Evolutionary conservation across 2,113 vertebrate genomes (phyloP), one percentile per base, ranked within the genome.

Genomic region (Percina caprodes): DNA sequence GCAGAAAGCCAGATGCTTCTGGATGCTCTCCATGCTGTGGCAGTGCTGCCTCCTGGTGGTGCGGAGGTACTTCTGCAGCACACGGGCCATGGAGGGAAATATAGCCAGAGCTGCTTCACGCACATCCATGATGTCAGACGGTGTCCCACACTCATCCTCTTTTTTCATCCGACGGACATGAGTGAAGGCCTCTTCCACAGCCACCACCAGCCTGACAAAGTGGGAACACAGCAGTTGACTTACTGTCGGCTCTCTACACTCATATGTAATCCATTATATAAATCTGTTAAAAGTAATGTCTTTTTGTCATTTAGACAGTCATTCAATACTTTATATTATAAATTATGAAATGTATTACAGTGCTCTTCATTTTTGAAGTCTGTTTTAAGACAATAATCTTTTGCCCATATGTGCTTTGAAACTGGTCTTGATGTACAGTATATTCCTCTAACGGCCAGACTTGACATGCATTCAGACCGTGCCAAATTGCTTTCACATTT

Each of bases 21-120:
- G 95, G 89, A 99, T 99, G 92, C 96, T 98, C 93, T 99, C 98
- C 98, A 99, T 99, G 95, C 96, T 99, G 93, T 99, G 97, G 91
- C 96, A 98, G 91, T 99, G 97, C 61, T 99, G 97, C 95, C 98
- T 97, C 74, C 97, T 95, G 0, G 97, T 99, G 89, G 97, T 97
- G 7, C 97, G 97, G 86, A 99, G 96, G 94, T 99, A 99, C 88
- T 98, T 99, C 95, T 99, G 98, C 88, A 99, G 92, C 0, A 97
- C 96, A 45, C 97, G 95, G 7, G 98, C 98, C 96, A 99, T 98
- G 14, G 97, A 99, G 0, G 98, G 98, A 87, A 99, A 99, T 86
- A 99, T 95, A 68, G 97, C 97, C 86, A 99, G 96, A 0, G 98
- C 97, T 0, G 97, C 97, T 86, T 99, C 98, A 15, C 97, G 95